Conservation (phyloP, 1,140 invertebrate species). For the Wasmannia auropunctata region DNA sequence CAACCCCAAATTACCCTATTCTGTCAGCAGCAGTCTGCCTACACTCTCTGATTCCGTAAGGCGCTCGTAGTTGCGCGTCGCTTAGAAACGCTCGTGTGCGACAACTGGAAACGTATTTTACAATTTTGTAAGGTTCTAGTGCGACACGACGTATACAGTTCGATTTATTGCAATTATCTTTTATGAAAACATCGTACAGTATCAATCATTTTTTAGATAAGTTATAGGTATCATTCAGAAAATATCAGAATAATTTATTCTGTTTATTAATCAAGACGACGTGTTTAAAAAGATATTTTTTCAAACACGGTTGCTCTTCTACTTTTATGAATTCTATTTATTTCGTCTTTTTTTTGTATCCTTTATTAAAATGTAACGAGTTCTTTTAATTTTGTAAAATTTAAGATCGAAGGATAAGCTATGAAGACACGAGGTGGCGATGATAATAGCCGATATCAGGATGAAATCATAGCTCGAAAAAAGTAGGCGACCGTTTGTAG, state of each 20-base stretch:
- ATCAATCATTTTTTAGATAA: not conserved
- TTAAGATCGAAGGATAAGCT: not conserved
- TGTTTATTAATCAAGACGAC: not conserved
- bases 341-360: not conserved
- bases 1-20: slow-evolving; percentile 77
- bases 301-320: not conserved
- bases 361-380: not conserved
- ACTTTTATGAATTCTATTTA: not conserved
- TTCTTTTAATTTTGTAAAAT: not conserved
- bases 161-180: not conserved
- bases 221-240: not conserved
- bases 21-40: slow-evolving; percentile 56
- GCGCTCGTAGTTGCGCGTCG: slow-evolving; percentile 34
- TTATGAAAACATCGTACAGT: not conserved
- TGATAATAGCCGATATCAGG: not conserved
- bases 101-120: slow-evolving; percentile 34
- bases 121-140: slow-evolving; percentile 18
- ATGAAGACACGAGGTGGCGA: not conserved
- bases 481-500: not conserved
- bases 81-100: slow-evolving; percentile 43
- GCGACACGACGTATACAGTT: not conserved
- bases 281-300: not conserved
- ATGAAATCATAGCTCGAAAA: not conserved
- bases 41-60: slow-evolving; percentile 68
- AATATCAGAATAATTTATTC: not conserved